Evolutionary conservation across 1,140 invertebrate genomes (phyloP).

Genomic region (Tachypleus tridentatus): DNA sequence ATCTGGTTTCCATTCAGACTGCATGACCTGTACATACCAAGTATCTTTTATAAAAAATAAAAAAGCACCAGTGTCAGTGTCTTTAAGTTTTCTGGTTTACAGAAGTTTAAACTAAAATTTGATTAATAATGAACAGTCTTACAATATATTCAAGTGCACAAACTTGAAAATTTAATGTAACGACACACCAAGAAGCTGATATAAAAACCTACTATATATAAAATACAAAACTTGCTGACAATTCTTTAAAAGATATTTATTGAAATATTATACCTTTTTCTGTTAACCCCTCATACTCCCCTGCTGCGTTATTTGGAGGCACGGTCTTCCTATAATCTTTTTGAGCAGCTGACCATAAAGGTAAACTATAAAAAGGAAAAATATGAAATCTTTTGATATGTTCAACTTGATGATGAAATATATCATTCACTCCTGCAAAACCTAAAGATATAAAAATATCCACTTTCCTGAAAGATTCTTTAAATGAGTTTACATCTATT

Average conservation of each 20-base stretch:
- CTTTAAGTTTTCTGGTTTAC: constrained; percentile 38
- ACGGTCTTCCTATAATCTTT: constrained; percentile 40
- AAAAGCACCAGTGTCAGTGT: not conserved
- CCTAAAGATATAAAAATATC: no score
- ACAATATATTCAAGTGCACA: no score
- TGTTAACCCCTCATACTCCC: constrained; percentile 46
- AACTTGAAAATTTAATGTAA: no score
- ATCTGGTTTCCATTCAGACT: constrained; percentile 44
- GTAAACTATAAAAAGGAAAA: constrained; percentile 34
- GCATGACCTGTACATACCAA: constrained; percentile 25
- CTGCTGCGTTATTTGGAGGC: constrained; percentile 43
- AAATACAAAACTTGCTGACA: not conserved
- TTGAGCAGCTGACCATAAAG: constrained; percentile 45
- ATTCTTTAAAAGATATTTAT: no score
- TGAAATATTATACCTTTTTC: constrained; percentile 29
- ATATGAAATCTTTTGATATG: no score
- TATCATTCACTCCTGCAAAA: no score
- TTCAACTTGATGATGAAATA: no score
- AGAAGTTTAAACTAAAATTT: constrained; percentile 42
- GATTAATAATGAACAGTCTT: no score
- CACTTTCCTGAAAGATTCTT: no score
- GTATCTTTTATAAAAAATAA: not conserved
- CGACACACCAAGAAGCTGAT: no score
- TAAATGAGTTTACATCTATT: no score
- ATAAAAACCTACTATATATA: no score